A percentile compares a stretch with the other conserved stretches of the same genome.
These are phyloP conservation scores for Pachyseris speciosa DNA, from an alignment of 64 coral and sea anemone genomes.

Conservation along the genomic window DNA sequence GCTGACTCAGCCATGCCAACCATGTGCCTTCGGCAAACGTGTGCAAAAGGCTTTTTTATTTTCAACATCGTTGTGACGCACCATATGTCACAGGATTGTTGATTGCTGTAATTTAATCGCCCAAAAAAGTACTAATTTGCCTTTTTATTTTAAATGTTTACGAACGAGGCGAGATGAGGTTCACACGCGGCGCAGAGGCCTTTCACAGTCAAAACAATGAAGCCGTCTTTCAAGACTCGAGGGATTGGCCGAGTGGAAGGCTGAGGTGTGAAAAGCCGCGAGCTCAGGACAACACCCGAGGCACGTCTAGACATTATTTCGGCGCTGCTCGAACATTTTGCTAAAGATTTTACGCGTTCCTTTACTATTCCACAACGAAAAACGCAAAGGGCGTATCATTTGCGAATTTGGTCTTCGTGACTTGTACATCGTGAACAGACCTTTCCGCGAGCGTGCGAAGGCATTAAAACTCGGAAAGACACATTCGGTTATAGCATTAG, in stretches of 20 bases:
- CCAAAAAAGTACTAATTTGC: background rate
- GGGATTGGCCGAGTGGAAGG: constrained; percentile 1
- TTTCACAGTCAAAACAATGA: constrained; percentile 21
- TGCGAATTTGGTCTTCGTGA: background rate
- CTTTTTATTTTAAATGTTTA: background rate
- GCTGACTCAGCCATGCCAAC: background rate
- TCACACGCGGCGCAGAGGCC: background rate
- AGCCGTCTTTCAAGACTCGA: background rate
- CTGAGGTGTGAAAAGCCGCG: constrained; percentile 18
- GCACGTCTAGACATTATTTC: background rate
- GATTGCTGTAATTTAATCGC: background rate
- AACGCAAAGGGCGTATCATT: background rate
- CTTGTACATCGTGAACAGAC: background rate
- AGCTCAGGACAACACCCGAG: background rate
- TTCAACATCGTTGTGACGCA: background rate
- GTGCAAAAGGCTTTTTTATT: background rate
- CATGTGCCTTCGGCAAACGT: constrained; percentile 37
- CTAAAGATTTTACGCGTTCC: constrained; percentile 19
- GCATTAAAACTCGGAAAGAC: too few relatives aligned
- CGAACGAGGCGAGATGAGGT: background rate
- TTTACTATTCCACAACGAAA: background rate
- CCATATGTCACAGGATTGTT: constrained; percentile 5
- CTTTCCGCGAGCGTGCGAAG: background rate
- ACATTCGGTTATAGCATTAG: background rate
- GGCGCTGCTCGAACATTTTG: background rate